These are phyloP conservation scores for Orchestia grillus DNA, from an alignment of 1,140 invertebrate species.

Conservation along the genomic window DNA sequence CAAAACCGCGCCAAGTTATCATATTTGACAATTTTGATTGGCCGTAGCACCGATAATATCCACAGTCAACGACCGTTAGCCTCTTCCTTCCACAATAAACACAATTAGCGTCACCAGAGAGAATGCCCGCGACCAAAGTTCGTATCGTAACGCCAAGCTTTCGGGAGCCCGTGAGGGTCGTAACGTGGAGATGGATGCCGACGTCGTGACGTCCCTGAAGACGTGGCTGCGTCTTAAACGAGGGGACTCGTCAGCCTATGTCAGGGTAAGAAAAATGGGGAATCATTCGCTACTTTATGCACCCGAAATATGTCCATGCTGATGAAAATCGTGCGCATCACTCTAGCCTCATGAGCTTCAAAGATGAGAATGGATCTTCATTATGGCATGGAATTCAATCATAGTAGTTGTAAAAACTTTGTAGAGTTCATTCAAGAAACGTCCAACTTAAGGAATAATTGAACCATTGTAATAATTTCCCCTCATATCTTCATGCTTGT, in stretches of 20 bases:
- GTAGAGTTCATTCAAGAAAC: not conserved
- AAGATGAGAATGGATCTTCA: not conserved
- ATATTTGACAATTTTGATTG: constrained; percentile 27
- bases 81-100: constrained; percentile 13
- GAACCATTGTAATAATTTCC: not conserved
- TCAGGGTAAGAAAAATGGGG: not conserved
- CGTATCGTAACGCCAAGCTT: not conserved
- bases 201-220: constrained; percentile 4
- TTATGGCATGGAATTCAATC: not conserved
- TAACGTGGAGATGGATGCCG: not conserved
- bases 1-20: constrained; percentile 11
- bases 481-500: not conserved
- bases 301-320: not conserved
- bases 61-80: not conserved
- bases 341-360: not conserved
- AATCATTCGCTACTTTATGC: not conserved
- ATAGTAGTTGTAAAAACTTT: not conserved
- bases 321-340: not conserved
- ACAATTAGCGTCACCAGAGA: not conserved
- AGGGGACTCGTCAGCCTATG: not conserved
- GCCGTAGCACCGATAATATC: not conserved
- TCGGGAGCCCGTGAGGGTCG: constrained; percentile 5
- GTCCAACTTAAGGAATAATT: not conserved
- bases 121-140: not conserved
- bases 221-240: not conserved